These are phyloP conservation scores for Pangasius larnaudii DNA, from an alignment of 2,797 vertebrate species.

Conservation along the genomic window DNA sequence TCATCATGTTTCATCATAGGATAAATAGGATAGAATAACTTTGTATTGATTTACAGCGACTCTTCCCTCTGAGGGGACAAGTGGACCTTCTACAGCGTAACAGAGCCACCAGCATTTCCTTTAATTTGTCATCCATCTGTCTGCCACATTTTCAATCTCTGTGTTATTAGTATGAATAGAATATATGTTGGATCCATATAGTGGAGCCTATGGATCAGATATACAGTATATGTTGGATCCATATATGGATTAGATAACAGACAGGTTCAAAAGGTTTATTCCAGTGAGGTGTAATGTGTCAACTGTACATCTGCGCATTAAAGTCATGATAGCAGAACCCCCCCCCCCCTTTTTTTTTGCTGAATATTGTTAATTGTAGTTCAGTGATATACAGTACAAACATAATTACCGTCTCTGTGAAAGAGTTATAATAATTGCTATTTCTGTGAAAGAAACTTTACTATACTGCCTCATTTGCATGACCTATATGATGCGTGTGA, in stretches of 20 bases:
- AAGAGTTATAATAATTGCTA: background rate
- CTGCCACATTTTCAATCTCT: background rate
- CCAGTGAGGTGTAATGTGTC: too few species aligned
- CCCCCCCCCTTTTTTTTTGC: background rate
- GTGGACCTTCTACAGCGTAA: background rate
- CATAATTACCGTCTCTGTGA: conserved; percentile 5
- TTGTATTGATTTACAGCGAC: too few species aligned
- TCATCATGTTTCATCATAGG: too few species aligned
- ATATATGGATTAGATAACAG: background rate
- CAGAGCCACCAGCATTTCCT: background rate
- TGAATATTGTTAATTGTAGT: background rate
- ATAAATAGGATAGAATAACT: background rate
- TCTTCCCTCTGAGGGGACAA: background rate
- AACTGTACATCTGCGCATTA: background rate
- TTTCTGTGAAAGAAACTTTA: background rate
- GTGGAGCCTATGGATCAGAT: background rate
- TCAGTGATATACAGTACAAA: background rate
- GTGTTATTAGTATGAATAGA: background rate
- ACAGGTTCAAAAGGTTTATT: background rate
- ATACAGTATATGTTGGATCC: background rate
- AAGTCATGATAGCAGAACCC: background rate
- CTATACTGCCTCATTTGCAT: background rate
- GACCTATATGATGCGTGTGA: conserved; percentile 6
- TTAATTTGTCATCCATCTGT: too few species aligned
- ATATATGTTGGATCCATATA: background rate